phyloP scores from a whole-genome alignment of 2,113 vertebrate species.

The Mus pahari region DNA sequence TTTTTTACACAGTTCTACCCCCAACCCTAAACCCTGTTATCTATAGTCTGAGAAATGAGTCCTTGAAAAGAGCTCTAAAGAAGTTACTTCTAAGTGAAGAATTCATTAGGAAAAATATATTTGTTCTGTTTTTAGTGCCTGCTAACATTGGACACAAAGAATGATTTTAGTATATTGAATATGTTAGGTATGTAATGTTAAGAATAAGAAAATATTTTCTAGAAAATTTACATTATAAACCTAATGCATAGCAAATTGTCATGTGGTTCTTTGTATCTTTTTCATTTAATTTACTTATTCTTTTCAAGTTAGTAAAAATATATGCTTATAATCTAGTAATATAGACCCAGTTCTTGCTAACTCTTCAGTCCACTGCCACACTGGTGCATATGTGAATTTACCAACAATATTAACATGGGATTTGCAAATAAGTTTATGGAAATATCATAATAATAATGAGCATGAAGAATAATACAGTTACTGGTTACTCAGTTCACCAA shows the following conservation, averaged over 20 bases:
- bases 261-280: not conserved
- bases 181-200: not conserved
- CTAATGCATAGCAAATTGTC: not conserved
- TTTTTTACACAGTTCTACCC: no score
- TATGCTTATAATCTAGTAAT: not conserved
- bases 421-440: not conserved
- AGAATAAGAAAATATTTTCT: not conserved
- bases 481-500: not conserved
- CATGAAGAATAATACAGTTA: not conserved
- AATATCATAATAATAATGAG: not conserved
- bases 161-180: not conserved
- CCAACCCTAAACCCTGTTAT: conserved; percentile 33
- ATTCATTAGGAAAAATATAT: not conserved
- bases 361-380: not conserved
- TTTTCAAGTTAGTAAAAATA: not conserved
- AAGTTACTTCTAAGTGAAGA: not conserved
- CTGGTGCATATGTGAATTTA: not conserved
- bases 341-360: not conserved
- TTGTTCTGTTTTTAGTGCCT: not conserved
- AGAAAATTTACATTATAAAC: not conserved
- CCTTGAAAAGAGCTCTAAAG: not conserved
- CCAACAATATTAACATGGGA: not conserved
- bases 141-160: not conserved
- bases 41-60: conserved; percentile 46
- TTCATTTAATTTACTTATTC: not conserved